Evolutionary conservation across 2,113 vertebrate species (phyloP).

Genomic region (Dendrocopos noguchii): DNA sequence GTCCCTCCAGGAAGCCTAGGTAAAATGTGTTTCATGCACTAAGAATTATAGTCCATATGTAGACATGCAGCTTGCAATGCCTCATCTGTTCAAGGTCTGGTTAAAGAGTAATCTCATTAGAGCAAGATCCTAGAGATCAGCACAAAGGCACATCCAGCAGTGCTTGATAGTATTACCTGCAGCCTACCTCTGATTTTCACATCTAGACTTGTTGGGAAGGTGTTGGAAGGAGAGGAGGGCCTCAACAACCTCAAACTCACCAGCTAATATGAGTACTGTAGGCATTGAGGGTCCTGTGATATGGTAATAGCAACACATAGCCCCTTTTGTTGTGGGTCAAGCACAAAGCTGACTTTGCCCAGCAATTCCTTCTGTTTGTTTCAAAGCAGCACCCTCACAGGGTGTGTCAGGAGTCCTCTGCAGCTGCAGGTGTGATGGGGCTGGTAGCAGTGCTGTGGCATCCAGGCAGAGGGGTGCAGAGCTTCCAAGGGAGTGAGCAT

Average conservation of each 20-base stretch:
- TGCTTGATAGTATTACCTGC: neutral
- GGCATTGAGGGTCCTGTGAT: neutral
- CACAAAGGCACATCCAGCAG: neutral
- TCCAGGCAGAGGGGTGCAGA: neutral
- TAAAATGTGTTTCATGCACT: slow-evolving; percentile 6
- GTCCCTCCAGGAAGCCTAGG: slow-evolving; percentile 74
- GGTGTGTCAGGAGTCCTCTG: neutral
- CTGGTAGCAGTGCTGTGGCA: neutral
- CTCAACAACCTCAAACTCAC: neutral
- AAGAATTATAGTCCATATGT: neutral
- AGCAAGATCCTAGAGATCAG: neutral
- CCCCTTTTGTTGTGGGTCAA: neutral
- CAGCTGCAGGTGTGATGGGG: neutral
- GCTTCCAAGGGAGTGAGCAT: neutral
- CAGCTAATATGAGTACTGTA: neutral
- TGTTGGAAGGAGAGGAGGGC: neutral
- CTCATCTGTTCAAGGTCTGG: neutral
- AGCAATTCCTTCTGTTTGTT: neutral
- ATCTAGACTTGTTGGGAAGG: neutral
- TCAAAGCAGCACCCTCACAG: neutral
- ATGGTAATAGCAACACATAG: neutral
- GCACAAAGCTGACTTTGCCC: neutral
- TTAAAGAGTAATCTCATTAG: neutral
- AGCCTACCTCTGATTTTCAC: neutral
- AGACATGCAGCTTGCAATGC: neutral